Conservation (phyloP, 2,113 vertebrate genomes). For the Panurus biarmicus region DNA sequence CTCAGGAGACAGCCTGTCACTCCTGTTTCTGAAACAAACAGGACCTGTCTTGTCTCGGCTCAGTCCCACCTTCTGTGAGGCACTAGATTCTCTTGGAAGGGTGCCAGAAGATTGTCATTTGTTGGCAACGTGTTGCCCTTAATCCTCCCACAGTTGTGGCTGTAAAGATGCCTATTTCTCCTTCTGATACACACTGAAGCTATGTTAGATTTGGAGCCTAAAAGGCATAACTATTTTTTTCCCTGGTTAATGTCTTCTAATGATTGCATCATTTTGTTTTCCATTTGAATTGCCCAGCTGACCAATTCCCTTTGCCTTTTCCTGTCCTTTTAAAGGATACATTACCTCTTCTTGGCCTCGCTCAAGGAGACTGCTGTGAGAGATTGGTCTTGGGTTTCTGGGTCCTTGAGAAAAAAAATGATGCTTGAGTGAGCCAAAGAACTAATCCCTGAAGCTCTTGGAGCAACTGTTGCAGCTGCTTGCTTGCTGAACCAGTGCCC, state of each 20-base stretch:
- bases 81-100: not conserved
- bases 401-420: not conserved
- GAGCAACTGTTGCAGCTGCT: not conserved
- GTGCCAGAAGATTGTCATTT: slow-evolving; percentile 2
- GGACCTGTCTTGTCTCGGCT: not conserved
- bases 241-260: not conserved
- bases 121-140: not conserved
- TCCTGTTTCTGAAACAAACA: slow-evolving; percentile 23
- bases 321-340: not conserved
- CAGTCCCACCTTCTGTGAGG: not conserved
- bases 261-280: not conserved
- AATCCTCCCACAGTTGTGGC: not conserved
- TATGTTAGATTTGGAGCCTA: not conserved
- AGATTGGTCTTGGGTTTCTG: not conserved
- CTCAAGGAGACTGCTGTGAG: not conserved
- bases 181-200: not conserved
- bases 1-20: not conserved
- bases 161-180: not conserved
- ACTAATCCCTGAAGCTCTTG: not conserved
- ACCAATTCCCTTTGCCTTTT: not conserved
- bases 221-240: not conserved
- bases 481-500: slow-evolving; percentile 20
- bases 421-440: not conserved
- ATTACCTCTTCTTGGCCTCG: not conserved
- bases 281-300: not conserved